Base-by-base conservation (phyloP, 2,888 invertebrate species). In the Dorcus parallelipipedus region DNA sequence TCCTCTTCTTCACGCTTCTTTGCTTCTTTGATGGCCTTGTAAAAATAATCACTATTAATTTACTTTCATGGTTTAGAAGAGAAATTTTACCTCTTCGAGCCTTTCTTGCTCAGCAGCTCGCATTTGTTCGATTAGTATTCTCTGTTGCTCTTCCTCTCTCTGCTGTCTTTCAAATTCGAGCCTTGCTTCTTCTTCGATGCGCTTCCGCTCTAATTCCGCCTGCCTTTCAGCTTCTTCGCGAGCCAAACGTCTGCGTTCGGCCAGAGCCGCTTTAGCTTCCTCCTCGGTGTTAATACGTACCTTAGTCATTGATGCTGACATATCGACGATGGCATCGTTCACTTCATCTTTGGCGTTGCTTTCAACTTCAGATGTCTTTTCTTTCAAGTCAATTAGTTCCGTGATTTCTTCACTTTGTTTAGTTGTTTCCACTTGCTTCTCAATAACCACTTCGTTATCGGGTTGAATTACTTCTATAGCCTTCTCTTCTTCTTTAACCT, bases 181-280 rank as follows among this genome's bases (percentile, higher is more conserved):
- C 71, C 89, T 85, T 59, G 85, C 82, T 76, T 91, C 90, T 52
- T 86, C 89, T 74, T 91, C 89, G 64, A 86, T 77, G 64, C 86
- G 84, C 69, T 86, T 83, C 67, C 91, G 82, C 79, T 95, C 95
- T 51, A 89, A 79, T 76, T 95, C 94, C 2, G 95, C 95, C 78
- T 93, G 93, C 59, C 88, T 79, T 81, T 97, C 96, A 9, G 95
- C 91, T 77, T 95, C 95, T 79, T 95, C 96, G 14, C 96, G 80
- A 9, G 95, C 95, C 60, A 93, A 81, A 58, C 94, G 84, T 65
- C 96, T 82, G 61, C 93, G 84, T 81, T 96, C 96, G 0, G 96
- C 95, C 56, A 97, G 80, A 56, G 95, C 95, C 14, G 95, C 95
- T 79, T 95, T 96, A 7, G 96, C 96, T 76, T 95, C 88, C 76